Evolutionary conservation across 2,888 invertebrate genomes (phyloP), one percentile per base, ranked within the genome.

Genomic region (Stenchaetothrips biformis): DNA sequence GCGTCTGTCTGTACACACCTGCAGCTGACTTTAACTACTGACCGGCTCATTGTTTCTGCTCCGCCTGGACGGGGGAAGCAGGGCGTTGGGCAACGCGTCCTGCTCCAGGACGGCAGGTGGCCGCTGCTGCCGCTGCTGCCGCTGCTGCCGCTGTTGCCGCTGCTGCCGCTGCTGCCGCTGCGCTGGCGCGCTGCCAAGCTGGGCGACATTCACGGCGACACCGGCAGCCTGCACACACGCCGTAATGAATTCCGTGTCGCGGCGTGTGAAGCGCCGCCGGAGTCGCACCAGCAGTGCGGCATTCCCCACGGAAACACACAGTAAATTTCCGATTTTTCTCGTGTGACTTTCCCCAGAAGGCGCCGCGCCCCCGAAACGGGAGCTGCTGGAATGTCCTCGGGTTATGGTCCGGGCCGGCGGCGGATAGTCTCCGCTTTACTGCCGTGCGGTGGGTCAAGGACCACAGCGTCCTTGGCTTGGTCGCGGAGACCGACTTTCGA

Each of bases 161-260:
- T 11, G 62, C 6, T 7, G 18, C 18, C 53, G 53, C 53, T 9
- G 53, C n/a, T n/a, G n/a, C n/a, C 53, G 53, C 53, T 2, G 53
- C 21, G n/a, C 21, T 67, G 67, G 67, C 67, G 67, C 67, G 7
- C 9, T 7, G 67, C 67, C 67, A 67, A 21, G 67, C 67, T 21
- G 67, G 67, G 67, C 21, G 67, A 67, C 67, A 67, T 67, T 67
- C 67, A 67, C 67, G n/a, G 67, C 67, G 67, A 37, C 21, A 16
- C 53, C 53, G 53, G 11, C 53, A 9, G 37, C 37, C 37, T 53
- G 53, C 11, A 16, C 53, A 53, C 13, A 9, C 53, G 6, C n/a
- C 18, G 67, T 67, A 67, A 67, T 67, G 18, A 67, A 67, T 67
- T 67, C 21, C n/a, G 8, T 67, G 67, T 67, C 11, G 11, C 53